Base-by-base conservation (phyloP, 2,797 vertebrate genomes). In the Babyrousa celebensis region DNA sequence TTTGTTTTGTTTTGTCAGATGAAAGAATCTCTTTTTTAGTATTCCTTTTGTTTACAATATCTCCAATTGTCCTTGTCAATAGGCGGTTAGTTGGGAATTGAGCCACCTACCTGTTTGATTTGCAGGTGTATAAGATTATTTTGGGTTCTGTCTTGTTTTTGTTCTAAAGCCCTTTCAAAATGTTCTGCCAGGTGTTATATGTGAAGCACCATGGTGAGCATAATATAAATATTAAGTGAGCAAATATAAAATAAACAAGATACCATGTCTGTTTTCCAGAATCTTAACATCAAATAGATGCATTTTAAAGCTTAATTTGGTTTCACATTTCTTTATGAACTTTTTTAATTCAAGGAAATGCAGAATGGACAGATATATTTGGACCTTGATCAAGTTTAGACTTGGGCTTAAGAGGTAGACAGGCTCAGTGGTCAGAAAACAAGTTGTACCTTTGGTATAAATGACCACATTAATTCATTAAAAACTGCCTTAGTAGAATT, bases 111-210 rank as follows among this genome's bases (percentile, higher is more conserved):
- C 20, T 91, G 52, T 78, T 88, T 79, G 91, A 89, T 80, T 36
- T 86, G 15, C 15, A 79, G 72, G 32, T 40, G 32, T 16, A 25
- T 12, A 54, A 43, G 48, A 7, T 91, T 93, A 93, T 93, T 95
- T 95, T 54, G 17, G 29, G 85, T 48, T 21, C 29, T 52, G 0
- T 56, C 68, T 92, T 94, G 14, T 85, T 90, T 94, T 85, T 70
- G 32, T 95, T 87, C 58, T 72, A 85, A 95, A 94, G 68, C 32
- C 71, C n/a, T 97, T 97, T 89, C 63, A 89, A 16, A 74, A 70
- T 78, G 48, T 87, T 74, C 67, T 92, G 25, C 52, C 80, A 79
- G 84, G 54, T 89, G 91, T 91, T 85, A 12, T 58, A 58, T 15
- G 58, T 80, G 67, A 91, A 75, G 48, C 29, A 72, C 15, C 23